phyloP scores from a whole-genome alignment of 2,888 invertebrate species.

The Acronicta aceris region DNA sequence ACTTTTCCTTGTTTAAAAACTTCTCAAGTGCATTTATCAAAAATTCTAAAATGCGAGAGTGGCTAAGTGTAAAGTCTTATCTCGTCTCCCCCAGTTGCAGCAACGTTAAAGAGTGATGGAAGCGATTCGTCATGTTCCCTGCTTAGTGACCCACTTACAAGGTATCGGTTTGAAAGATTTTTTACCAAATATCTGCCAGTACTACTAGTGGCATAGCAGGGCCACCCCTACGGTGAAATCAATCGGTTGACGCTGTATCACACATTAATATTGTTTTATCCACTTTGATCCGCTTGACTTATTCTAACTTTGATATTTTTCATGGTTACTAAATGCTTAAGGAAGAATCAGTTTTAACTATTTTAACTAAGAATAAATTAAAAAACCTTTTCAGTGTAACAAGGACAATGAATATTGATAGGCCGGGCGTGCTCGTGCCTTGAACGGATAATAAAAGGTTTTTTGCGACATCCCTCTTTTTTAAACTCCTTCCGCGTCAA shows the following conservation, averaged over 20 bases:
- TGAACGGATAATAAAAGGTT: constrained; percentile 68
- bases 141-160: constrained; percentile 79
- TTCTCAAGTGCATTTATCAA: constrained; percentile 68
- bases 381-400: constrained; percentile 53
- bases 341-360: constrained; percentile 21
- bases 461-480: constrained; percentile 71
- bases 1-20: constrained; percentile 42
- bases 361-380: constrained; percentile 45
- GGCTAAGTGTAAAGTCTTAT: constrained; percentile 77
- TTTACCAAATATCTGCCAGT: constrained; percentile 67
- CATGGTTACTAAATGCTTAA: neutral
- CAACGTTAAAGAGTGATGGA: constrained; percentile 78
- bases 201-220: constrained; percentile 60
- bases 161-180: constrained; percentile 63
- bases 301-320: constrained; percentile 20
- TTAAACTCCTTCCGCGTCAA: constrained; percentile 73
- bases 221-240: constrained; percentile 72
- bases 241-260: constrained; percentile 72
- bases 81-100: constrained; percentile 69
- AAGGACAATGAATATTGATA: constrained; percentile 69
- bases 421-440: constrained; percentile 61
- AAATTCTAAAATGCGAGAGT: constrained; percentile 61
- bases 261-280: constrained; percentile 72
- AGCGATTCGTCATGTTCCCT: constrained; percentile 82
- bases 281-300: constrained; percentile 60